Percentiles rank a stretch among this genome's conserved stretches.
Conservation (phyloP, 2,888 invertebrate species). For the Ecliptopera silaceata region DNA sequence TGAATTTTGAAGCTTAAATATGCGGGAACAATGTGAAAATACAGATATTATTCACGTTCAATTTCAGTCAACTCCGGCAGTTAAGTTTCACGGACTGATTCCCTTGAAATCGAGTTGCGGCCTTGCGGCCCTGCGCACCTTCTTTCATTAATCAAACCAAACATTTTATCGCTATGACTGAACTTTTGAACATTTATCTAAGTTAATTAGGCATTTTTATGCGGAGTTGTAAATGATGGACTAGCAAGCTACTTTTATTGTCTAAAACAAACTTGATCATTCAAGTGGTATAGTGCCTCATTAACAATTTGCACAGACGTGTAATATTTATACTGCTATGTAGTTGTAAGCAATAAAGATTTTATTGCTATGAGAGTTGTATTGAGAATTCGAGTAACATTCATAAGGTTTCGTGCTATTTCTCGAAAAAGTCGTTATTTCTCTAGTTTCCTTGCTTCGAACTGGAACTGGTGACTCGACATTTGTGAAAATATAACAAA, state of each 20-base stretch:
- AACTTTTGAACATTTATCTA: slow-evolving; percentile 22
- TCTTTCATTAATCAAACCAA: slow-evolving; percentile 34
- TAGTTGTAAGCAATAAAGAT: slow-evolving; percentile 5
- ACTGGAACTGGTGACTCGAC: slow-evolving; percentile 17
- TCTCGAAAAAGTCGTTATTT: slow-evolving; percentile 12
- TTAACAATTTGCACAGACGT: no score
- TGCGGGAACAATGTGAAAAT: slow-evolving; percentile 33
- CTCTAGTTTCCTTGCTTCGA: slow-evolving; percentile 11
- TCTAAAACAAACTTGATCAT: no score
- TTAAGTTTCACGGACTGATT: slow-evolving; percentile 45
- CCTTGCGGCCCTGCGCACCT: slow-evolving; percentile 28
- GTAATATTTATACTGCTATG: background rate
- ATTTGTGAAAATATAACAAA: slow-evolving; percentile 12
- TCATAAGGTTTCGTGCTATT: slow-evolving; percentile 10
- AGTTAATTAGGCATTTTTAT: slow-evolving; percentile 22
- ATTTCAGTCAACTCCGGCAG: slow-evolving; percentile 29
- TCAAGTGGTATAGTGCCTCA: no score
- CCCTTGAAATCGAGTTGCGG: slow-evolving; percentile 39
- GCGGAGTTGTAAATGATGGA: slow-evolving; percentile 6
- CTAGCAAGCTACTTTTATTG: no score
- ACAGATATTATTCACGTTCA: slow-evolving; percentile 31
- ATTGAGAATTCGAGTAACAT: slow-evolving; percentile 13
- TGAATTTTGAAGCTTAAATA: slow-evolving; percentile 31
- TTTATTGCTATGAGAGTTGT: slow-evolving; percentile 19
- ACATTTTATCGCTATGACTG: slow-evolving; percentile 25